Evolutionary conservation across 2,113 vertebrate genomes (phyloP), one percentile per base, ranked within the genome.

Genomic region (Casuarius casuarius): DNA sequence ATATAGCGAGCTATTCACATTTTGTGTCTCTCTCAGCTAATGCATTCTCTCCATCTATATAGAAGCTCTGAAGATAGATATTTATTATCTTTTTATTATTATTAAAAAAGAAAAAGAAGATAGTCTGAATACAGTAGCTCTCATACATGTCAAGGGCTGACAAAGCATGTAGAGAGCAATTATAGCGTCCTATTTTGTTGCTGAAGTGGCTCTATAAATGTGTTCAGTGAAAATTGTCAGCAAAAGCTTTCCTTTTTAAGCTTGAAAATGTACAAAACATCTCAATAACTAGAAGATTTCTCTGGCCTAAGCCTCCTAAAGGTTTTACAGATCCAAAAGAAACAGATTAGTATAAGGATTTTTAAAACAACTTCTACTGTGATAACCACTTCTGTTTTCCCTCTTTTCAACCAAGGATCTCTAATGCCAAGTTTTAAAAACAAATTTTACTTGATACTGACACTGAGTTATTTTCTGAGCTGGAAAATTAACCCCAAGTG

Each of bases 151-250:
- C 80, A 92, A 94, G 92, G 73, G 77, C 90, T 95, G 77, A 46
- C 56, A 94, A 87, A 80, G 58, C 61, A 59, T 65, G 72, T 44
- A 71, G 80, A 91, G 28, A 63, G 68, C 59, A 72, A 96, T 95
- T 91, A 74, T 79, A 89, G 80, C 73, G 93, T 92, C 74, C 77
- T 70, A 87, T 92, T 93, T 84, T 77, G 40, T 84, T 84, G 77
- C 84, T 92, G 83, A 93, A 96, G 84, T 92, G 77, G 73, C 10
- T 97, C 89, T 93, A 95, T 94, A 92, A 92, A 92, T 93, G 28
- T 20, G 31, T 87, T 97, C 70, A 73, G 31, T 48, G 91, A 89
- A 96, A 97, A 94, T 65, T 94, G 66, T 80, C 94, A 74, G 72
- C 84, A 89, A 72, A 94, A 93, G 68, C 46, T 65, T 51, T 86